Base-by-base conservation (phyloP, 64 coral and sea anemone species). In the Acropora yongei region DNA sequence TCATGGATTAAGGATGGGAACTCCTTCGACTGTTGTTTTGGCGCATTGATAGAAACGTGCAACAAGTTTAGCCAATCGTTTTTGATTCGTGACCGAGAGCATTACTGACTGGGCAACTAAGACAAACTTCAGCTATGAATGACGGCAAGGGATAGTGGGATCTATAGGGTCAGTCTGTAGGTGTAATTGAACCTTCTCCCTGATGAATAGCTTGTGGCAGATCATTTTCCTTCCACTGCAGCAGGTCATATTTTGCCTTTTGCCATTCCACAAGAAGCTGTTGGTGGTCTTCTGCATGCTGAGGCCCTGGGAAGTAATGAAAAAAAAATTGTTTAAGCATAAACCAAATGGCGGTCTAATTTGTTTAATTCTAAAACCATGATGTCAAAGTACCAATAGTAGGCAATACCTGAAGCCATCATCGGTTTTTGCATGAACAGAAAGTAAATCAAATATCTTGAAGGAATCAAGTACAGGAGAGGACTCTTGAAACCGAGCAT, bases 401-500 rank as follows among this genome's bases (percentile, higher is more conserved):
- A 88, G 71, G 10, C 86, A 88, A 77, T 88, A 77, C 72, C 86
- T 88, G 86, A 88, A 88, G 73, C 86, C 86, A 76, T 88, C 85
- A 30, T 88, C 72, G 45, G 86, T 88, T 88, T 77, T 88, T 55
- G 73, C 72, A 88, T 72, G 86, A 88, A 88, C 86, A 88, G 73
- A 88, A 77, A 88, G 86, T 60, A 77, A 50, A 87, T 87, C 69
- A 49, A 88, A 88, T 51, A 88, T 88, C 85, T 75, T 88, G 71
- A 88, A 88, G 65, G 86, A 74, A 88, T 88, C 86, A 75, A 74
- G 71, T 39, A 88, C 69, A 44, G 77, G 77, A 5, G 77, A 79
- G 49, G 77, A 79, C 47, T 79, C 77, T 16, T 79, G 47, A 20
- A 79, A 79, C 10, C 77, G 77, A 16, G 47, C 77, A 79, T 79